A percentile compares a stretch with the other conserved stretches of the same genome.
phyloP scores from a whole-genome alignment of 2,888 invertebrate species.

The Poecilus cupreus region DNA sequence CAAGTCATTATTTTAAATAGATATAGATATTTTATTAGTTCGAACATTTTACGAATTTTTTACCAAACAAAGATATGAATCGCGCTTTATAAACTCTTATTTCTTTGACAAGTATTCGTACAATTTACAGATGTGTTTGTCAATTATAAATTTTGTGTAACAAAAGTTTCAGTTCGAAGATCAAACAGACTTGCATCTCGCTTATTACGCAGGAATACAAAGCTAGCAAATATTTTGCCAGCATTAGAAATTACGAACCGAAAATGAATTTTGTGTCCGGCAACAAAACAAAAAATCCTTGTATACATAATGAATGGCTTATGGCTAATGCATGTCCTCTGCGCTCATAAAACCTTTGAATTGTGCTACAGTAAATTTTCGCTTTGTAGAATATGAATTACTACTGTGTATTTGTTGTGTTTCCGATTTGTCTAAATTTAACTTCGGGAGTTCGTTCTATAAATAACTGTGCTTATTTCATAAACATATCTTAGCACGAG shows the following conservation, averaged over 20 bases:
- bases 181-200: slow-evolving; percentile 4
- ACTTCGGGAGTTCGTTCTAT: neutral
- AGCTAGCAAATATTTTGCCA: neutral
- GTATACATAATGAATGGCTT: slow-evolving; percentile 14
- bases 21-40: slow-evolving; percentile 5
- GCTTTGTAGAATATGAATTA: neutral
- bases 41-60: neutral
- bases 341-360: slow-evolving; percentile 2
- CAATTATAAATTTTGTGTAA: slow-evolving; percentile 15
- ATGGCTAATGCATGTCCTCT: neutral
- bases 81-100: neutral
- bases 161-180: slow-evolving; percentile 29
- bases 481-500: neutral
- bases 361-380: neutral
- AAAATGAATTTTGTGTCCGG: slow-evolving; percentile 1
- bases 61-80: slow-evolving; percentile 4
- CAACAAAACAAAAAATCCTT: slow-evolving; percentile 7
- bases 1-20: no score
- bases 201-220: neutral
- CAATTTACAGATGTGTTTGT: neutral
- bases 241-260: slow-evolving; percentile 8
- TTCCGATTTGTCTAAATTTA: slow-evolving; percentile 9
- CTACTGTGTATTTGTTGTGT: slow-evolving; percentile 3
- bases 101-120: neutral
- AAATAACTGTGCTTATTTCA: neutral